Conservation (phyloP, 2,797 vertebrate genomes). For the Darevskia mixta region DNA sequence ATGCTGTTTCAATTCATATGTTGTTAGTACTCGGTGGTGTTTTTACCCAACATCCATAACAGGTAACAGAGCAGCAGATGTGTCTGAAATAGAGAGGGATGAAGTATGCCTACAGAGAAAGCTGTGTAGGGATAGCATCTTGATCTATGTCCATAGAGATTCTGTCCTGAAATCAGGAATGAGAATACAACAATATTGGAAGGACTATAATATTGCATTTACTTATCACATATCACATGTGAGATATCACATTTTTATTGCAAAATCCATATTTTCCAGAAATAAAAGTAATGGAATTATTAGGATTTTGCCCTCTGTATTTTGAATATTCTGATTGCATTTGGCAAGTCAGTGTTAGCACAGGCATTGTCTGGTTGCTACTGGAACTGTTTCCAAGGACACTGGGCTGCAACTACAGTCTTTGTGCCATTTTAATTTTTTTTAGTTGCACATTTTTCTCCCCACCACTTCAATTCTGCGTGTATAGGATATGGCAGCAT, state of each 20-base stretch:
- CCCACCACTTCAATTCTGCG: too few relatives aligned
- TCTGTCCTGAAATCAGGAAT: not conserved
- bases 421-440: too few relatives aligned
- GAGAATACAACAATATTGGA: not conserved
- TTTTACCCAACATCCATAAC: slow-evolving; percentile 5
- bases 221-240: too few relatives aligned
- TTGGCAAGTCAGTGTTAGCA: too few relatives aligned
- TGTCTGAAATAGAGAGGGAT: not conserved
- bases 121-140: not conserved
- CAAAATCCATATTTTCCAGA: not conserved
- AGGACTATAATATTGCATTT: too few relatives aligned
- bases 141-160: not conserved
- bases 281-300: not conserved
- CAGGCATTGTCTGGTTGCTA: too few relatives aligned
- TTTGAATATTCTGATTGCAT: too few relatives aligned
- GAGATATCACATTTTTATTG: not conserved
- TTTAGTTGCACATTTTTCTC: too few relatives aligned
- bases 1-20: slow-evolving; percentile 42
- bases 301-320: not conserved
- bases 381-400: too few relatives aligned
- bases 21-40: slow-evolving; percentile 33
- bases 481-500: not conserved
- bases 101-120: not conserved
- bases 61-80: slow-evolving; percentile 10
- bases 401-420: too few relatives aligned